These are phyloP conservation scores for Leptopterna dolabrata DNA, from an alignment of 2,888 invertebrate genomes.

Conservation along the genomic window DNA sequence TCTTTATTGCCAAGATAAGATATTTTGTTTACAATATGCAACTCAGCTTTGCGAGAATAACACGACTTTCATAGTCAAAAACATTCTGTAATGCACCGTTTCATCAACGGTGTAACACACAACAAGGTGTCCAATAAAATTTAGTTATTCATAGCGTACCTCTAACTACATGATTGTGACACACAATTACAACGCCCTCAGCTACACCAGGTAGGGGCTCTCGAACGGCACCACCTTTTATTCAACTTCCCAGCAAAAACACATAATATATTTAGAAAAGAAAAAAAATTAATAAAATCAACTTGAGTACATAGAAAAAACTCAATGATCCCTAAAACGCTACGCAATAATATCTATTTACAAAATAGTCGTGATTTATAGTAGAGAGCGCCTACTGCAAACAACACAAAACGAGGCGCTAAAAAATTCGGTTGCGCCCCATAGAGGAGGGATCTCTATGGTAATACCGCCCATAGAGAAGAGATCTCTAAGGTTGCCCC, in stretches of 20 bases:
- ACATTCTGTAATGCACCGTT: background rate
- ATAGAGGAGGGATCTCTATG: constrained; percentile 48
- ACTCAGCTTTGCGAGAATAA: background rate
- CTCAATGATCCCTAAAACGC: background rate
- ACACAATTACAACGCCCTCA: background rate
- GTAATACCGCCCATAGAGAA: constrained; percentile 48
- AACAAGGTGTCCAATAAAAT: background rate
- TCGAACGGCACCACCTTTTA: background rate
- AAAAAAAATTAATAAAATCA: background rate
- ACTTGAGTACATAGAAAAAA: background rate
- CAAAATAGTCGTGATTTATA: constrained; percentile 24
- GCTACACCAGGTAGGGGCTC: background rate
- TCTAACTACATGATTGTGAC: background rate
- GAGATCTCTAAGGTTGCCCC: constrained; percentile 15
- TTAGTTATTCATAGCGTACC: background rate
- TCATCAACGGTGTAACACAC: background rate
- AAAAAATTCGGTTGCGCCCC: constrained; percentile 38
- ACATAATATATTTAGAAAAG: background rate
- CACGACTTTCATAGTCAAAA: background rate
- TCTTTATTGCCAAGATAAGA: background rate
- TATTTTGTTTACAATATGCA: background rate
- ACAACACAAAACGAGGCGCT: constrained; percentile 36
- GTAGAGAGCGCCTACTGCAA: constrained; percentile 36
- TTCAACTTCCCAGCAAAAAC: background rate
- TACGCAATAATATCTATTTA: background rate